A percentile compares a stretch with the other conserved stretches of the same genome.
Conservation (phyloP, 2,113 vertebrate species). For the Picathartes gymnocephalus region DNA sequence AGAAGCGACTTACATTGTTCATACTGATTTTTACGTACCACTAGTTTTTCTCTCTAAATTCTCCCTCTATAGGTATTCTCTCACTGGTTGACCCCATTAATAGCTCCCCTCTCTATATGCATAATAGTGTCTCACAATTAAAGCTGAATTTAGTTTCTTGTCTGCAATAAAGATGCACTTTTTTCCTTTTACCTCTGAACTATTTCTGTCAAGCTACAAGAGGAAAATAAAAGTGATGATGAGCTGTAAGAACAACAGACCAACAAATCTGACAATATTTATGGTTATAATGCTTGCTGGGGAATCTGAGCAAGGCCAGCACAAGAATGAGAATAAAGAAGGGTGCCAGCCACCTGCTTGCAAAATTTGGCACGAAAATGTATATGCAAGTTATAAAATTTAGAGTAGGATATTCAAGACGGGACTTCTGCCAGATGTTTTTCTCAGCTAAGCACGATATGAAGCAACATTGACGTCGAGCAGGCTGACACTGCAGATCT, state of each 20-base stretch:
- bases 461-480: background rate
- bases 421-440: conserved; percentile 22
- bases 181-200: background rate
- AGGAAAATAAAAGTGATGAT: conserved; percentile 14
- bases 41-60: background rate
- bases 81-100: conserved; percentile 16
- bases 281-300: background rate
- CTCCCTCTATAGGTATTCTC: background rate
- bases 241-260: background rate
- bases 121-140: background rate
- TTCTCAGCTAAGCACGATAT: background rate
- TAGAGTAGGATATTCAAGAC: background rate
- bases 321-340: background rate
- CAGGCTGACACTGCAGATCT: background rate
- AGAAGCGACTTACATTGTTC: background rate
- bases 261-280: background rate
- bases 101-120: background rate
- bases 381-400: background rate
- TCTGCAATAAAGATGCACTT: background rate
- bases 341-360: conserved; percentile 26
- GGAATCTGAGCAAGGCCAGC: conserved; percentile 23
- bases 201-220: background rate
- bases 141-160: conserved; percentile 7
- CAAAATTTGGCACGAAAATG: background rate
- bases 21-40: conserved; percentile 27